Evolutionary conservation across 2,113 vertebrate species (phyloP).

Genomic region (Phoenicopterus ruber): DNA sequence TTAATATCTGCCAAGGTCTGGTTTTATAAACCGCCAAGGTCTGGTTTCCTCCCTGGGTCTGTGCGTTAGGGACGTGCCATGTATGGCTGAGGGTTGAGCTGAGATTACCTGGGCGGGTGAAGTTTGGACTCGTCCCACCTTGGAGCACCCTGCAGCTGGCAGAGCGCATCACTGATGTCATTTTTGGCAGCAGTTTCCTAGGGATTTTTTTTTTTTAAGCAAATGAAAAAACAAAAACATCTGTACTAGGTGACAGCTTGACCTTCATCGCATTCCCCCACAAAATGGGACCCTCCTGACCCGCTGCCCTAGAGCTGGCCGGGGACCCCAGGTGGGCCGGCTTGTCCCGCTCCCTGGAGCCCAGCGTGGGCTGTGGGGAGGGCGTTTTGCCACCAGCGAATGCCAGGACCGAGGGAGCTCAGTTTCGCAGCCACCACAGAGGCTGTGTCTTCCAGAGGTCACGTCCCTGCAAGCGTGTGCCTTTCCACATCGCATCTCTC

Average conservation of each 20-base stretch:
- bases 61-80: background rate
- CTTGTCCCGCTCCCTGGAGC: background rate
- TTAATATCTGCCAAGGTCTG: background rate
- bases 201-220: background rate
- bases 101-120: background rate
- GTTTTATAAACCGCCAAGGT: background rate
- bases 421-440: background rate
- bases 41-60: background rate
- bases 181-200: background rate
- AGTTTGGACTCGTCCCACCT: background rate
- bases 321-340: background rate
- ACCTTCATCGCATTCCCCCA: background rate
- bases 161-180: rapidly evolving
- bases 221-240: background rate
- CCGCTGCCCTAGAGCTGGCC: background rate
- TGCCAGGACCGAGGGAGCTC: background rate
- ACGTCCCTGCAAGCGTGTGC: background rate
- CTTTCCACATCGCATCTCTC: background rate
- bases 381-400: background rate
- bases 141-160: background rate
- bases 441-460: background rate
- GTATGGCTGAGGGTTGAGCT: rapidly evolving
- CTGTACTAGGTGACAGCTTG: background rate
- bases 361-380: rapidly evolving
- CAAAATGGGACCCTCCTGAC: background rate